phyloP scores from a whole-genome alignment of 2,888 invertebrate species.

The Fragum sueziense region DNA sequence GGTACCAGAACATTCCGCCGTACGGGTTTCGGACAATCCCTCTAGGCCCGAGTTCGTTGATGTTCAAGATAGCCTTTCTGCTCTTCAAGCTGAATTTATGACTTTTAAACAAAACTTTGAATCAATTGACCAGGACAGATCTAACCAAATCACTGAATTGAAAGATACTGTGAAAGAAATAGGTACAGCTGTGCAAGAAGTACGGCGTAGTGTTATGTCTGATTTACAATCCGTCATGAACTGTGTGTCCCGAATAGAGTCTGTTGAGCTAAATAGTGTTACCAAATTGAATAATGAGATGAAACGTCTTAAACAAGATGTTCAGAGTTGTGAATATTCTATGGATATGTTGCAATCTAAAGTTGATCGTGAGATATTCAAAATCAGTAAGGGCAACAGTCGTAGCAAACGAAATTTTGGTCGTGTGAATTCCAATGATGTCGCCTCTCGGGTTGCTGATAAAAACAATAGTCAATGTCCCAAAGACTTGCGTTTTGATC shows the following conservation, averaged over 20 bases:
- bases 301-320: neutral
- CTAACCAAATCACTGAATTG: neutral
- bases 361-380: too few relatives aligned
- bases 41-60: neutral
- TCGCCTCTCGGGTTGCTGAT: too few relatives aligned
- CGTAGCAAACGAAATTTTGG: too few relatives aligned
- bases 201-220: neutral
- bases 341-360: too few relatives aligned
- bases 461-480: too few relatives aligned
- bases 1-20: neutral
- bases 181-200: neutral
- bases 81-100: neutral
- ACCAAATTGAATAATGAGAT: neutral
- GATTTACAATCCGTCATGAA: neutral
- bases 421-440: too few relatives aligned
- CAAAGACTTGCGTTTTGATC: too few relatives aligned
- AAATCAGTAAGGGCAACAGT: too few relatives aligned
- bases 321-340: neutral
- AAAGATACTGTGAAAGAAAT: neutral
- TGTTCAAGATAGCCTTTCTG: neutral
- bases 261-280: neutral
- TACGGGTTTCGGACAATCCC: neutral
- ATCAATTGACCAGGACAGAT: too few relatives aligned
- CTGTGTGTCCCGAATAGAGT: neutral
- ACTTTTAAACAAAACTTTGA: neutral